Conservation (phyloP, 2,113 vertebrate species). For the Oreochromis aureus region DNA sequence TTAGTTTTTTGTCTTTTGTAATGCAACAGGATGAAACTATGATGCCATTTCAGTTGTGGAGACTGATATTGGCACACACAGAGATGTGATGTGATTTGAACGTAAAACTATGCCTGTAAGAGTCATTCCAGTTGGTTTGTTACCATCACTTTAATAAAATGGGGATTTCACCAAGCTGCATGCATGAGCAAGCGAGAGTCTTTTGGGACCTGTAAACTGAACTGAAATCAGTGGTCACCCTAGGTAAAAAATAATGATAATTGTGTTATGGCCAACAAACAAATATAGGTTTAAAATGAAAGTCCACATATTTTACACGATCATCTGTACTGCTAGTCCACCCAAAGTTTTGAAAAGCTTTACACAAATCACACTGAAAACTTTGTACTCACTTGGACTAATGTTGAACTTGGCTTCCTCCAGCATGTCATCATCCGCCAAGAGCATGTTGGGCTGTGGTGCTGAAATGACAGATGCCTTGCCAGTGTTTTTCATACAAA, state of each 20-base stretch:
- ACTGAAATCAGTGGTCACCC: background rate
- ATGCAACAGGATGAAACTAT: background rate
- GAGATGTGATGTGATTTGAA: background rate
- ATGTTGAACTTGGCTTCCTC: constrained; percentile 40
- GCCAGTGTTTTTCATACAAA: background rate
- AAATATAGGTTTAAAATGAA: background rate
- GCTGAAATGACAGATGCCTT: background rate
- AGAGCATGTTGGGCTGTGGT: background rate
- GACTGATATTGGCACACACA: background rate
- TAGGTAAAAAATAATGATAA: background rate
- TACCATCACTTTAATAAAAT: background rate
- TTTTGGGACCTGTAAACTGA: background rate
- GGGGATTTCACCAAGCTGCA: background rate
- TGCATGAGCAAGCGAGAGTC: background rate
- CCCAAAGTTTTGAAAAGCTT: constrained; percentile 3
- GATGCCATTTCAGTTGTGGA: background rate
- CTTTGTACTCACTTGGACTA: background rate
- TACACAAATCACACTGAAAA: constrained; percentile 7
- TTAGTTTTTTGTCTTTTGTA: background rate
- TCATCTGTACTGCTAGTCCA: background rate
- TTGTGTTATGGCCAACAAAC: background rate
- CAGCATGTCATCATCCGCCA: background rate
- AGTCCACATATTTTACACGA: background rate
- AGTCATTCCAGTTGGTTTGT: background rate
- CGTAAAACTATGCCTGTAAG: background rate